Percentiles rank a stretch among this genome's conserved stretches.
Evolutionary conservation across 2,113 vertebrate species (phyloP).

Genomic region (Antechinus flavipes): DNA sequence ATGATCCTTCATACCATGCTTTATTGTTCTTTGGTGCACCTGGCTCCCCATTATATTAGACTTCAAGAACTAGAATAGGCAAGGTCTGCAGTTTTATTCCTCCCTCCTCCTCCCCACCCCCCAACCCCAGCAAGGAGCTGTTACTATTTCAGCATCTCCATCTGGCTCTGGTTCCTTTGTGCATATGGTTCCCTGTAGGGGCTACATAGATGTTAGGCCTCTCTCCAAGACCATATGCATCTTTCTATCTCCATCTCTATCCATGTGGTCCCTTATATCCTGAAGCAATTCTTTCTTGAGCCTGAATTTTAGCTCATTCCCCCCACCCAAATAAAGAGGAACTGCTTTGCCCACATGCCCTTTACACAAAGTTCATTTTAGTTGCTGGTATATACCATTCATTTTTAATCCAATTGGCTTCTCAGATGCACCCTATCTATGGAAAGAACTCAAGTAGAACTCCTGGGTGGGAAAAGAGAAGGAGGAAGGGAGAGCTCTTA

Average conservation of each 20-base stretch:
- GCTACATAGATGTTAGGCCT: neutral
- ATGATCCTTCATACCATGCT: neutral
- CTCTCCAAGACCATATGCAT: constrained; percentile 1
- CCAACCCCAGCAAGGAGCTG: neutral
- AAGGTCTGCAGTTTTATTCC: neutral
- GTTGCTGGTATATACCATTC: neutral
- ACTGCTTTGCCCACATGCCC: neutral
- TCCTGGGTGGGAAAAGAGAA: neutral
- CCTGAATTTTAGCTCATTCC: neutral
- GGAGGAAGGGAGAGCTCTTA: neutral
- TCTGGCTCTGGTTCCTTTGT: constrained; percentile 1
- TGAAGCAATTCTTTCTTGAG: neutral
- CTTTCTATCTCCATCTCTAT: neutral
- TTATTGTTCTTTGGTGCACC: neutral
- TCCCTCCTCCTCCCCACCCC: neutral
- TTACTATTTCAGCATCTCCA: constrained; percentile 1
- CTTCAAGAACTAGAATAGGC: neutral
- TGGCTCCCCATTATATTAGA: neutral
- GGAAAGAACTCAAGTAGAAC: neutral
- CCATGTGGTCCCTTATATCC: neutral
- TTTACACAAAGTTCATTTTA: neutral
- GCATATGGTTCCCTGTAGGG: constrained; percentile 3
- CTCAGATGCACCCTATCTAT: neutral
- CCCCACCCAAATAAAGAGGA: neutral
- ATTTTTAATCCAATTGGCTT: neutral